Conservation (phyloP, 1,140 invertebrate genomes). For the Pseudomyrmex cubaensis region DNA sequence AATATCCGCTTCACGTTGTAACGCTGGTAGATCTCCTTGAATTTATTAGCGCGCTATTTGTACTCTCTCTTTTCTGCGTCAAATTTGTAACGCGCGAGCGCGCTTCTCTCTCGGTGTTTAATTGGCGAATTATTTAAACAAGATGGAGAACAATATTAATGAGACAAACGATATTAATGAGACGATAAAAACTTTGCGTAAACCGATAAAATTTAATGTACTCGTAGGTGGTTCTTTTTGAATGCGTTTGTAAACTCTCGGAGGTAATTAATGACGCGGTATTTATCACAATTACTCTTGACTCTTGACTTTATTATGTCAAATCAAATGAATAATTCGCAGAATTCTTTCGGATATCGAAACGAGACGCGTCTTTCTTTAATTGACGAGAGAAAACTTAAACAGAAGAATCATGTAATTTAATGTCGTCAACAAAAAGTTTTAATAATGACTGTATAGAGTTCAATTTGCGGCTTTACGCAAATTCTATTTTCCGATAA, state of each 20-base stretch:
- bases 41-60: background rate
- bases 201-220: too few species aligned
- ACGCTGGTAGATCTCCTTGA: background rate
- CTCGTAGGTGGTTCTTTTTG: background rate
- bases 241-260: background rate
- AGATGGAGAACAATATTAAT: background rate
- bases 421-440: background rate
- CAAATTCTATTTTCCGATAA: background rate
- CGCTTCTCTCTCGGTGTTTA: background rate
- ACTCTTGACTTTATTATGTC: too few species aligned
- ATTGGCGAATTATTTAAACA: background rate
- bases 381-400: background rate
- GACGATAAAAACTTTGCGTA: too few species aligned
- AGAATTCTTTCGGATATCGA: background rate
- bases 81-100: background rate
- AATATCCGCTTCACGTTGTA: background rate
- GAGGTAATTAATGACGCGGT: too few species aligned
- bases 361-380: background rate
- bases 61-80: background rate
- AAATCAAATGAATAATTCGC: background rate
- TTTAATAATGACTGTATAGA: background rate
- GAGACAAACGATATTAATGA: background rate
- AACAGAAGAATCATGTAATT: background rate
- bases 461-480: background rate
- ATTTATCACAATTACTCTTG: too few species aligned